These are phyloP conservation scores for Heterotis niloticus DNA, from an alignment of 2,113 vertebrate species.

Conservation along the genomic window DNA sequence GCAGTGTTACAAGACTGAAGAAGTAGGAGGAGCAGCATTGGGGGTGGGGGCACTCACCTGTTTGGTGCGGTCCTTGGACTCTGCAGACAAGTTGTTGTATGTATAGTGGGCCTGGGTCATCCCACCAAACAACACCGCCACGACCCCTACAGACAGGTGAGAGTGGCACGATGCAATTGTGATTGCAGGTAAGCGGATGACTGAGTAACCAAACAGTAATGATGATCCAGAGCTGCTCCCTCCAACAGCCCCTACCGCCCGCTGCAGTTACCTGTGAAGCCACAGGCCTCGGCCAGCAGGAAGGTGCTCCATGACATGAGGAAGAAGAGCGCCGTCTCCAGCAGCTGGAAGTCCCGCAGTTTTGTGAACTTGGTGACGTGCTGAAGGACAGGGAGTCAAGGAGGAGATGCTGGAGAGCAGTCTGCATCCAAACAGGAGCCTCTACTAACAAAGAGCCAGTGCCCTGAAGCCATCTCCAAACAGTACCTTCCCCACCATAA, in stretches of 20 bases:
- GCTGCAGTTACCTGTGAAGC: conserved; percentile 83
- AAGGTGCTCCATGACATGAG: conserved; percentile 99
- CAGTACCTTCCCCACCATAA: neutral
- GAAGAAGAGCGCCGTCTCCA: conserved; percentile 96
- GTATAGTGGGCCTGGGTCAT: conserved; percentile 98
- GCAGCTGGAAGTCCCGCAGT: conserved; percentile 84
- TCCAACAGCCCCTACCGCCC: neutral
- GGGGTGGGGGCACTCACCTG: conserved; percentile 70
- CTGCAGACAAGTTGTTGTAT: conserved; percentile 92
- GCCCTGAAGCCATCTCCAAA: too few relatives aligned
- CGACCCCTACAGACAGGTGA: conserved; percentile 73
- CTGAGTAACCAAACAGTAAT: neutral
- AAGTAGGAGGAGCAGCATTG: neutral
- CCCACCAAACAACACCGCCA: conserved; percentile 93
- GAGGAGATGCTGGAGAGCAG: neutral
- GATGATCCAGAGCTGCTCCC: neutral
- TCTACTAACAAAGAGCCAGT: neutral
- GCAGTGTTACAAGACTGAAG: neutral
- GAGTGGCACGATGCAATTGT: too few relatives aligned
- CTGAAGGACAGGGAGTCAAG: conserved; percentile 38
- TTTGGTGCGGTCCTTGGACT: conserved; percentile 91
- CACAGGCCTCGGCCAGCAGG: conserved; percentile 91
- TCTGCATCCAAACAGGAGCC: too few relatives aligned
- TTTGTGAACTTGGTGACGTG: conserved; percentile 98
- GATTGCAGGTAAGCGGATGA: neutral